Conservation (phyloP, 2,797 vertebrate genomes). For the Ambastaia sidthimunki region DNA sequence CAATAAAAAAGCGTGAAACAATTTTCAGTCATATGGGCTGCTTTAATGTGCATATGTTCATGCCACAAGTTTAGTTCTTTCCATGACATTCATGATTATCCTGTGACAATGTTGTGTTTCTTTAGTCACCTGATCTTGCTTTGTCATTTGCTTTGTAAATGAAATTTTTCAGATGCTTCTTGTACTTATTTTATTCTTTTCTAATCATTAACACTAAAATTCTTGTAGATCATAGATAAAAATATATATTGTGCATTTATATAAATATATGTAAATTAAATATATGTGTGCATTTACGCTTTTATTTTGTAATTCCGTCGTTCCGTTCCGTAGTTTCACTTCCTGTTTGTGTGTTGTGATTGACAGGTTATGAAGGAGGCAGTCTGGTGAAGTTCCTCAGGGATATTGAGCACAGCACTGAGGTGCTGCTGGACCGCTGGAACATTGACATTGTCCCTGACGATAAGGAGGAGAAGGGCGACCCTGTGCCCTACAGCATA, state of each 20-base stretch:
- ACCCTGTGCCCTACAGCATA: slow-evolving; percentile 90
- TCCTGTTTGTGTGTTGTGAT: slow-evolving; percentile 15
- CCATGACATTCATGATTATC: background rate
- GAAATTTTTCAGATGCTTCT: background rate
- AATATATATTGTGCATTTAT: background rate
- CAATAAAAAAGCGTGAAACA: background rate
- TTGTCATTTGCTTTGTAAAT: no score
- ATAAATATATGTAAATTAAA: no score
- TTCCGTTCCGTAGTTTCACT: background rate
- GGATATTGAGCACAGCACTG: slow-evolving; percentile 90
- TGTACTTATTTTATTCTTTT: background rate
- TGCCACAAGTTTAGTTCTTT: background rate
- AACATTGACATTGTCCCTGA: slow-evolving; percentile 87
- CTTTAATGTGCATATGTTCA: background rate
- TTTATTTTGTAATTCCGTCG: background rate
- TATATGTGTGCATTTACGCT: background rate
- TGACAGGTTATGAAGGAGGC: slow-evolving; percentile 90
- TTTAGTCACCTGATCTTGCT: slow-evolving; percentile 5
- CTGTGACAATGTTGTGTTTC: slow-evolving; percentile 13
- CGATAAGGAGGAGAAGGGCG: slow-evolving; percentile 87
- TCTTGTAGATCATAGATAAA: background rate
- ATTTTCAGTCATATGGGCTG: background rate
- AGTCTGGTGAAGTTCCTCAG: slow-evolving; percentile 89
- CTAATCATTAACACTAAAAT: background rate
- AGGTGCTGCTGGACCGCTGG: slow-evolving; percentile 93